Evolutionary conservation across 37 sponge, comb jelly and placozoan species (phyloP).

Genomic region (Mnemiopsis leidyi): DNA sequence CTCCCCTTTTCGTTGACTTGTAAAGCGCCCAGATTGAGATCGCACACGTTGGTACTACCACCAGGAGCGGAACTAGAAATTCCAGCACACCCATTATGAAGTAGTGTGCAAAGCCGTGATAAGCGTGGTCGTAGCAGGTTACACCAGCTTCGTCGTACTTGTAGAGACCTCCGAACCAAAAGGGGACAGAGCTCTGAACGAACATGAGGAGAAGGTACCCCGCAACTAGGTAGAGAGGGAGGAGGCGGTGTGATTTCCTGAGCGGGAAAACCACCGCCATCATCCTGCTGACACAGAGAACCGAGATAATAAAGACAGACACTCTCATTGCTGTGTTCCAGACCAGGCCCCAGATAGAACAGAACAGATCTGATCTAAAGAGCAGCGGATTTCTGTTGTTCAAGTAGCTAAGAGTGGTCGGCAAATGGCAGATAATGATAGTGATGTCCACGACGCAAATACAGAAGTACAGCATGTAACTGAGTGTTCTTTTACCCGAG

Average conservation of each 20-base stretch:
- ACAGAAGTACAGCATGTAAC: neutral
- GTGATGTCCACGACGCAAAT: neutral
- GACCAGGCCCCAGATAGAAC: neutral
- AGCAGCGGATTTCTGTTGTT: neutral
- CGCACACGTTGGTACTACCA: neutral
- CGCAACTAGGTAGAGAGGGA: neutral
- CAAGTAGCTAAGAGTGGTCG: neutral
- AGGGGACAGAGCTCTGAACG: neutral
- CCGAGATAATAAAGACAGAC: neutral
- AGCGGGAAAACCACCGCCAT: neutral
- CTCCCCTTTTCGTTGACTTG: neutral
- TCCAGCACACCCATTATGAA: neutral
- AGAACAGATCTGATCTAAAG: neutral
- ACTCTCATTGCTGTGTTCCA: constrained; percentile 3
- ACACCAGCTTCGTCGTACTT: neutral
- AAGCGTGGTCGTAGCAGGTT: neutral
- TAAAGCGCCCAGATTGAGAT: neutral
- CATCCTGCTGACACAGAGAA: constrained; percentile 7
- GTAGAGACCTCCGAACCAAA: neutral
- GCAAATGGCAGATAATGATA: neutral
- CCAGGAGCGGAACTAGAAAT: neutral
- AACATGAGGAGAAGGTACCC: neutral
- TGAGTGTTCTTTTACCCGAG: neutral
- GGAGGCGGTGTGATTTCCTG: neutral
- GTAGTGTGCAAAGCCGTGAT: neutral